A percentile compares a stretch with the other conserved stretches of the same genome.
phyloP scores from a whole-genome alignment of 2,113 vertebrate species.

The Myrmecobius fasciatus region DNA sequence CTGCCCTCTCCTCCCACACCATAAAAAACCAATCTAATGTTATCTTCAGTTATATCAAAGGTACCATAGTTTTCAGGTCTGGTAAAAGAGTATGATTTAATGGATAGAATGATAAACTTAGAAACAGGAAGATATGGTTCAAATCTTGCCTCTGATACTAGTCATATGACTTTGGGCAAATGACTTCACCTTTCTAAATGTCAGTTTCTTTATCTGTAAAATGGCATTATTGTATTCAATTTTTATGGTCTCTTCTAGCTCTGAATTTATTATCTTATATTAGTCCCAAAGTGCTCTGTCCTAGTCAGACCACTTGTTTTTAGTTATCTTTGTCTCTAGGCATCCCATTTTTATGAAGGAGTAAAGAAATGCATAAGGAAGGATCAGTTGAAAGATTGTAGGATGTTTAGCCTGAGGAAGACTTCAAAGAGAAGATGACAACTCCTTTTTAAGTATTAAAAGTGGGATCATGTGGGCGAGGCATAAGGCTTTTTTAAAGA shows the following conservation, averaged over 20 bases:
- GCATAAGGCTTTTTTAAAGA: background rate
- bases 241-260: background rate
- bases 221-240: background rate
- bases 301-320: background rate
- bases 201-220: background rate
- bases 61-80: background rate
- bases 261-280: background rate
- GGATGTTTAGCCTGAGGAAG: background rate
- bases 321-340: background rate
- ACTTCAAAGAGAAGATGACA: background rate
- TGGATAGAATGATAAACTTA: background rate
- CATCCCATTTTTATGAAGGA: background rate
- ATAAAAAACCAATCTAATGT: background rate
- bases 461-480: background rate
- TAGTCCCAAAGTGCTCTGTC: background rate
- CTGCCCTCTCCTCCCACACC: background rate
- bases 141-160: background rate
- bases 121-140: background rate
- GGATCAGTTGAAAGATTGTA: background rate
- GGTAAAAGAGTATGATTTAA: background rate
- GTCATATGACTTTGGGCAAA: background rate
- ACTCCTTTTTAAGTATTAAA: background rate
- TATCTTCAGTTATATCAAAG: background rate
- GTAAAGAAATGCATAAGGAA: background rate
- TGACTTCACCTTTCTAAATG: background rate